Evolutionary conservation across 2,797 vertebrate genomes (phyloP), one percentile per base, ranked within the genome.

Genomic region (Enteromius paludinosus): DNA sequence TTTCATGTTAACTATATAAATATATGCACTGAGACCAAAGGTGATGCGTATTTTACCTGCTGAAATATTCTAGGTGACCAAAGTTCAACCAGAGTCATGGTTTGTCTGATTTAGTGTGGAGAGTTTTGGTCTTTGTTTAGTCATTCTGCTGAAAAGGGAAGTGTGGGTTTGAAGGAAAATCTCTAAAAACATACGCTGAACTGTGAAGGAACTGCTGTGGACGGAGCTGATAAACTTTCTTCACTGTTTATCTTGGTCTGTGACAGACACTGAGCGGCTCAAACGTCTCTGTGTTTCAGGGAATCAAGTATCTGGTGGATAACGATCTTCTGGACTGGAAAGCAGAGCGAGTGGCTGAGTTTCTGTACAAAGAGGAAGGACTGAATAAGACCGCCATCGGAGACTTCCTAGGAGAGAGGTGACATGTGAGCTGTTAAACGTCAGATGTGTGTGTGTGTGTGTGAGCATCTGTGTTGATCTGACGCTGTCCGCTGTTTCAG

Each of bases 331-430:
- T 98, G 89, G 91, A 94, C 4, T 85, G 92, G 47, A 83, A 89
- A 0, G 87, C 93, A 20, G 90, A 88, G n/a, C 88, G 92, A 59
- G 95, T 98, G 0, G 97, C 97, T 0, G 94, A 89, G 83, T 98
- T 98, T 90, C 96, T 98, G 23, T 96, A 97, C 91, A 97, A 97
- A 86, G 97, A 97, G 9, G 97, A 98, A 79, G 96, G 97, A 18
- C 94, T 98, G 88, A 97, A 96, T 91, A 98, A 98, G 92, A 97
- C 96, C 0, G 97, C 97, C 85, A 98, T 98, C 0, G 97, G 97
- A 75, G 95, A 95, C 81, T 98, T 96, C 88, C 87, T 98, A 8
- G 97, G 97, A 80, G 95, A 97, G 79, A 96, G 97, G 97, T 98
- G 89, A 91, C n/a, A 59, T 2, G 43, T 8, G 11, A 69, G 2